These are phyloP conservation scores for Balearica regulorum DNA, from an alignment of 2,797 vertebrate species.

Conservation along the genomic window DNA sequence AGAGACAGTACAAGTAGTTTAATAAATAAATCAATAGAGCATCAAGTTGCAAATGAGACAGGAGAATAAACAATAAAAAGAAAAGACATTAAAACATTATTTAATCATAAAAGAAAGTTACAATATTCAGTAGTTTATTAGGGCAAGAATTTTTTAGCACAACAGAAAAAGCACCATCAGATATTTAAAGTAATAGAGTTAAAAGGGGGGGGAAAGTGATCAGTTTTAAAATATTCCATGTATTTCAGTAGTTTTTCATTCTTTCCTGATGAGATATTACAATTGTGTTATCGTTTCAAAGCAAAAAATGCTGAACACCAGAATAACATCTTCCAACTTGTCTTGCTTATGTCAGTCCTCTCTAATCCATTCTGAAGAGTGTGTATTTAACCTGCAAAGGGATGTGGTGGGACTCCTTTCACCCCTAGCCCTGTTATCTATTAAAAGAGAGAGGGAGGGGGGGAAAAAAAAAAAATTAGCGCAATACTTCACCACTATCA, in stretches of 20 bases:
- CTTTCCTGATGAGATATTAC: not conserved
- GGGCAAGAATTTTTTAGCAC: not conserved
- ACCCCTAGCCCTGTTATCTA: slow-evolving; percentile 80
- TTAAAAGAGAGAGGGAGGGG: not conserved
- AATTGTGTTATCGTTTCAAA: not conserved
- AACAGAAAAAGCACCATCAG: not conserved
- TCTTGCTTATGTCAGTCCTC: not conserved
- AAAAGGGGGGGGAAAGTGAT: not conserved
- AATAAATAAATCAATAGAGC: not conserved
- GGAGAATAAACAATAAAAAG: not conserved
- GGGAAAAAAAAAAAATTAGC: not conserved
- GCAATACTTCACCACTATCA: not conserved
- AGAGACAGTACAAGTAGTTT: not conserved
- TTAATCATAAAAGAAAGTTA: slow-evolving; percentile 10
- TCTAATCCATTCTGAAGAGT: not conserved
- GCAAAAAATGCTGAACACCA: not conserved
- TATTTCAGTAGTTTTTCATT: not conserved
- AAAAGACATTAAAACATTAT: not conserved
- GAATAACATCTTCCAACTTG: not conserved
- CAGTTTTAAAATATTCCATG: not conserved
- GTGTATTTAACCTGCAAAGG: slow-evolving; percentile 70
- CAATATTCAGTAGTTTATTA: not conserved
- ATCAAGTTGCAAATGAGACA: not conserved
- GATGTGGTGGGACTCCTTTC: slow-evolving; percentile 74
- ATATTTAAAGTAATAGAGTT: not conserved